Evolutionary conservation across 2,888 invertebrate species (phyloP).

Genomic region (Ophion slaviceki): DNA sequence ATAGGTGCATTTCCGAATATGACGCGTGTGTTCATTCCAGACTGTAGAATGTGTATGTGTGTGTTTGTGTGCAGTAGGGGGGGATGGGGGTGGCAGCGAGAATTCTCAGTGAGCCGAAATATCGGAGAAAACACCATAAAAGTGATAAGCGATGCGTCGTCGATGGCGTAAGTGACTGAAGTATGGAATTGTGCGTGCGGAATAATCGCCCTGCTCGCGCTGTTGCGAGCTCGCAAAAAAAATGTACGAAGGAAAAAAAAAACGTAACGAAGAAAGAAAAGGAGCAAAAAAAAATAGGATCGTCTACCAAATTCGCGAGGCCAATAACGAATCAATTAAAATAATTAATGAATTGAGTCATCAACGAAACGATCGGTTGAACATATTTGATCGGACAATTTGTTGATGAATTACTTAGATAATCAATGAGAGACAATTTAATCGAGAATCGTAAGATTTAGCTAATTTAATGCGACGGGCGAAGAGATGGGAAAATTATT

Average conservation of each 20-base stretch:
- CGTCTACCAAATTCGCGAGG: conserved; percentile 59
- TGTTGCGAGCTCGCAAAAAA: not conserved
- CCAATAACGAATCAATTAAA: conserved; percentile 55
- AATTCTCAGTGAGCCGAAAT: conserved; percentile 49
- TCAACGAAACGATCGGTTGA: not conserved
- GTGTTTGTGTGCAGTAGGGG: conserved; percentile 38
- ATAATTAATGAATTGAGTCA: not conserved
- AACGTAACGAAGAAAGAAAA: not conserved
- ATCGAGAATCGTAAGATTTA: conserved; percentile 38
- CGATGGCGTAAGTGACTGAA: conserved; percentile 1
- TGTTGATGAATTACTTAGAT: conserved; percentile 35
- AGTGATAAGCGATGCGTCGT: not conserved
- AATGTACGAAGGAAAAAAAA: conserved; percentile 19
- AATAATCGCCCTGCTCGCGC: too few relatives aligned
- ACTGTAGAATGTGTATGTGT: conserved; percentile 66
- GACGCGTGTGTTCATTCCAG: conserved; percentile 77
- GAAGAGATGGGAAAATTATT: conserved; percentile 28
- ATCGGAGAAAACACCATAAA: conserved; percentile 11
- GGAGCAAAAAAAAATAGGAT: conserved; percentile 11
- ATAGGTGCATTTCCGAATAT: conserved; percentile 73
- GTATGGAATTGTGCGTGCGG: too few relatives aligned
- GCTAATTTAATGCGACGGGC: conserved; percentile 28
- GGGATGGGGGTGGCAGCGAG: conserved; percentile 43
- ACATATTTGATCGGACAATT: not conserved
- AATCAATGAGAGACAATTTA: conserved; percentile 24